Evolutionary conservation across 2,888 invertebrate species (phyloP), one percentile per base, ranked within the genome.

Genomic region (Helicoverpa assulta): DNA sequence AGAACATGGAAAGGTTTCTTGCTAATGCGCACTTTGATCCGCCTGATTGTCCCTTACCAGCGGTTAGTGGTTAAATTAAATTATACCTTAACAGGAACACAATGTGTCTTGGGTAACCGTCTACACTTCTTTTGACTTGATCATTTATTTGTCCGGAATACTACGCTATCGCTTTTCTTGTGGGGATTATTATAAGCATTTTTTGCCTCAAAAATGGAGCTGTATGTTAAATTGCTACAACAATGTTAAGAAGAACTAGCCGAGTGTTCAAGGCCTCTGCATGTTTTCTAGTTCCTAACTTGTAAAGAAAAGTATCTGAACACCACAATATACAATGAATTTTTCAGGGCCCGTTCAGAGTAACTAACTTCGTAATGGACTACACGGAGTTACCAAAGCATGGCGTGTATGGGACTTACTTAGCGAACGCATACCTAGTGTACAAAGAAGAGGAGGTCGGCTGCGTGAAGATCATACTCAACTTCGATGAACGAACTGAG

Each of bases 1-100:
- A 80, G 0, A 92, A 93, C 67, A 65, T 89, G 7, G 58, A 66
- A 0, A 73, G 72, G 0, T 77, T 81, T 0, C 68, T 93, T 0
- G 33, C 4, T 0, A 40, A 81, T 54, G 85, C 86, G 0, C 80
- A 82, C 0, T 4, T 87, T 3, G 87, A 89, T 2, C 70, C 78
- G 14, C 87, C 86, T 0, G 80, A 84, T 0, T 92, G 91, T 33
- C 92, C 92, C 0, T 3, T 92, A 2, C 12, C 67, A 14, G 69
- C 77, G 75, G 93, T 93, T 82, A 86, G 78, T 80, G 76, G 19
- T 47, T 47, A 18, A 14, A 37, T 33, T 33, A 33, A 7, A 7
- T 33, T 8, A 33, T 33, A 33, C 4, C 33, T 33, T 33, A 7
- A 7, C 33, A 33, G 33, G 33, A 8, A 4, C 33, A 2, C 8